phyloP scores from a whole-genome alignment of 2,797 vertebrate genomes.

The Muraenolepis orangiensis region DNA sequence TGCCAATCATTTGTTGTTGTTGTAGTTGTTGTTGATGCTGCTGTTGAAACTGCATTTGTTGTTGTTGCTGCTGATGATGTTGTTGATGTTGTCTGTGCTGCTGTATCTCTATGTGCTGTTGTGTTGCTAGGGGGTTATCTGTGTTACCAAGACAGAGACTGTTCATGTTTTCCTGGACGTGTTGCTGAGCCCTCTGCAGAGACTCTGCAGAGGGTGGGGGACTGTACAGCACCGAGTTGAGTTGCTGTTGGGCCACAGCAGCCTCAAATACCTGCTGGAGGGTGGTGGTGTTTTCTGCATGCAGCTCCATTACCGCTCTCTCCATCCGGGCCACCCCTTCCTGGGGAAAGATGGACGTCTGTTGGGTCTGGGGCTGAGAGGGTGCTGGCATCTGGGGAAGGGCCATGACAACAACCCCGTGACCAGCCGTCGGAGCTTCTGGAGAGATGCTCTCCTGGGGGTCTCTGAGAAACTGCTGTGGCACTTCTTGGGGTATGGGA shows the following conservation, averaged over 20 bases:
- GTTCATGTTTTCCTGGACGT: constrained; percentile 93
- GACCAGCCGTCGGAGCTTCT: constrained; percentile 69
- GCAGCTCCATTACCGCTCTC: constrained; percentile 89
- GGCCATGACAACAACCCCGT: constrained; percentile 77
- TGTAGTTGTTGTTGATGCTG: constrained; percentile 45
- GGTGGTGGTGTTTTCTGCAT: constrained; percentile 77
- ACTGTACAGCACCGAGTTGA: constrained; percentile 91
- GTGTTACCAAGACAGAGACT: constrained; percentile 85
- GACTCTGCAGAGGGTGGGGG: constrained; percentile 82
- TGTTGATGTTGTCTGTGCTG: constrained; percentile 59
- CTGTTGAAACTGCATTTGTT: constrained; percentile 42
- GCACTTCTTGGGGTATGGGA: constrained; percentile 86
- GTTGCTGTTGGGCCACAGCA: constrained; percentile 81
- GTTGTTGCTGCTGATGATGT: constrained; percentile 44
- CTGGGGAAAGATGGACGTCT: constrained; percentile 81
- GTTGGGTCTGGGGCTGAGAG: constrained; percentile 66
- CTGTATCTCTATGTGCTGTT: constrained; percentile 70
- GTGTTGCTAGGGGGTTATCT: constrained; percentile 76
- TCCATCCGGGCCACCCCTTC: constrained; percentile 88
- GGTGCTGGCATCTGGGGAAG: constrained; percentile 81
- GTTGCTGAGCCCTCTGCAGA: constrained; percentile 78
- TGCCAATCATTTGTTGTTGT: constrained; percentile 64
- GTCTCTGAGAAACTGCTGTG: constrained; percentile 84
- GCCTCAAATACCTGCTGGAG: constrained; percentile 89
- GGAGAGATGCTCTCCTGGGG: constrained; percentile 81